Percentiles rank a stretch among this genome's conserved stretches.
Evolutionary conservation across 2,113 vertebrate species (phyloP).

Genomic region (Erythrocercus mccallii): DNA sequence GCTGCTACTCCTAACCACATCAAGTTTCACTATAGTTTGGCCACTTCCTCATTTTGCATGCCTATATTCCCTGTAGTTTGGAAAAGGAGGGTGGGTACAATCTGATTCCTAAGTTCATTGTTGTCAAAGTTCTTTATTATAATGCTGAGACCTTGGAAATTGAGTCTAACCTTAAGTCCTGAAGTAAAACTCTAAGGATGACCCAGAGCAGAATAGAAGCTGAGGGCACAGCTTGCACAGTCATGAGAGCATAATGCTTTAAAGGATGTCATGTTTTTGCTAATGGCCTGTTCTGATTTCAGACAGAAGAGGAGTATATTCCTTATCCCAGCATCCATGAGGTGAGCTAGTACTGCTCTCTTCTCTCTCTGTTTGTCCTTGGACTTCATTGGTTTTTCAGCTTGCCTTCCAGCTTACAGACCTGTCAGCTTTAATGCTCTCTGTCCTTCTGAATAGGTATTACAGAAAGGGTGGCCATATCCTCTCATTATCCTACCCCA

Average conservation of each 20-base stretch:
- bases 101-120: not conserved
- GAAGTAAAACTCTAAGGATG: not conserved
- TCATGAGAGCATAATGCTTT: not conserved
- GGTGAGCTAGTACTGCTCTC: slow-evolving; percentile 31
- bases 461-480: slow-evolving; percentile 77
- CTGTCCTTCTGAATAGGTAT: slow-evolving; percentile 57
- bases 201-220: not conserved
- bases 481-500: slow-evolving; percentile 84
- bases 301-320: slow-evolving; percentile 69
- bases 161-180: not conserved
- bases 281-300: slow-evolving; percentile 26
- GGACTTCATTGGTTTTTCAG: not conserved
- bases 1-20: not conserved
- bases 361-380: not conserved
- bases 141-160: not conserved
- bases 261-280: not conserved
- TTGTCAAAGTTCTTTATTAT: not conserved
- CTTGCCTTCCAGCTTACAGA: not conserved
- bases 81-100: not conserved
- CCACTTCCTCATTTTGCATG: not conserved
- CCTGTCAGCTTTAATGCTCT: not conserved
- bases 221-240: not conserved
- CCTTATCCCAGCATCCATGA: slow-evolving; percentile 71
- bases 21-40: not conserved
- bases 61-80: not conserved